Evolutionary conservation across 1,140 invertebrate species (phyloP).

Genomic region (Acromyrmex echinatior): DNA sequence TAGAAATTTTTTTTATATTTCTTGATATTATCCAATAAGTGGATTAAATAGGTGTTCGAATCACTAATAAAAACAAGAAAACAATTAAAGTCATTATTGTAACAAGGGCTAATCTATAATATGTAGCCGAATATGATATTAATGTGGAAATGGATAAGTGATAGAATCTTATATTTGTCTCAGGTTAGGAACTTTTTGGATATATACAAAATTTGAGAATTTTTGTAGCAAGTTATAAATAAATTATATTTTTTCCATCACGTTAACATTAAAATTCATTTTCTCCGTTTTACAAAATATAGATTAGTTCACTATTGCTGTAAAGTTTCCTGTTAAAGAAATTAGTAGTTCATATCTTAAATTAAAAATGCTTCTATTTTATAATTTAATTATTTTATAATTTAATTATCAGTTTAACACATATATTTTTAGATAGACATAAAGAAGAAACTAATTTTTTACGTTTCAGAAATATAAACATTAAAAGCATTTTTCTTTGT

Average conservation of each 20-base stretch:
- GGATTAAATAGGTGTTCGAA: background rate
- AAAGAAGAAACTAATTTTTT: background rate
- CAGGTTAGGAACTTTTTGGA: no score
- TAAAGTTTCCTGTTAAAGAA: background rate
- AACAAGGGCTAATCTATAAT: no score
- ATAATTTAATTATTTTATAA: background rate
- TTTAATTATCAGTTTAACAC: background rate
- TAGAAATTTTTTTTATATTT: background rate
- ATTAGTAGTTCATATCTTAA: slow-evolving; percentile 4
- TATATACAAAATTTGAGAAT: no score
- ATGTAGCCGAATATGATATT: no score
- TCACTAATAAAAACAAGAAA: background rate
- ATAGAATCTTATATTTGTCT: no score
- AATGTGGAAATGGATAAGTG: no score
- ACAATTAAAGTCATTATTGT: background rate
- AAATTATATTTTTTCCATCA: no score
- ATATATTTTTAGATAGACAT: background rate
- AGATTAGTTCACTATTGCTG: no score
- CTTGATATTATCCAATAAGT: background rate
- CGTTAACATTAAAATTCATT: no score
- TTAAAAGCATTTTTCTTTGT: slow-evolving; percentile 14
- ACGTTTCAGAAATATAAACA: background rate
- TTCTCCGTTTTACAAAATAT: no score
- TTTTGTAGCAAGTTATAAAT: no score
- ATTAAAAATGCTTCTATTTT: slow-evolving; percentile 11